These are phyloP conservation scores for Trichogramma dendrolimi DNA, from an alignment of 2,888 invertebrate genomes.

Conservation along the genomic window DNA sequence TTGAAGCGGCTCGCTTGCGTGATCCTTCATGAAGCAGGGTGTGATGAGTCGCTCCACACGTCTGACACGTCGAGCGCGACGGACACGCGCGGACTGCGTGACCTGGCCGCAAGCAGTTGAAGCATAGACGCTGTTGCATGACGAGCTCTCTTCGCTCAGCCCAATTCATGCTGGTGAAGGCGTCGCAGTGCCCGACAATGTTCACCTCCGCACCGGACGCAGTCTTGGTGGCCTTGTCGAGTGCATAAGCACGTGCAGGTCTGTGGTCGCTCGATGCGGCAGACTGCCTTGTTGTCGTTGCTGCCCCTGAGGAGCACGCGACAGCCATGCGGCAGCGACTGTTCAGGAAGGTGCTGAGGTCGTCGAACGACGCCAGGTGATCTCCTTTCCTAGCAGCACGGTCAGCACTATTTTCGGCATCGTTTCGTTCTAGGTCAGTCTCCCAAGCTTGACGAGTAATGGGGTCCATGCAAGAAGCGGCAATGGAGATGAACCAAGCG, in stretches of 20 bases:
- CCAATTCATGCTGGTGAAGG: neutral
- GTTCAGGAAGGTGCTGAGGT: neutral
- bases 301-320: neutral
- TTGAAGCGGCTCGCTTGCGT: neutral
- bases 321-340: neutral
- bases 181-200: neutral
- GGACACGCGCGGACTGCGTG: neutral
- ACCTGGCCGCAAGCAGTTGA: neutral
- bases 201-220: neutral
- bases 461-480: neutral
- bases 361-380: neutral
- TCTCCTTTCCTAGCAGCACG: neutral
- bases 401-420: neutral
- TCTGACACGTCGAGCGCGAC: neutral
- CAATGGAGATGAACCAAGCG: neutral
- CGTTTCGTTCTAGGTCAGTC: neutral
- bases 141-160: neutral
- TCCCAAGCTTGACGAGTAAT: neutral
- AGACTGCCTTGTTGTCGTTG: neutral
- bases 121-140: neutral
- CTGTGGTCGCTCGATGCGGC: neutral
- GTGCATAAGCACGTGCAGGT: neutral
- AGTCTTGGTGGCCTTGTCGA: neutral
- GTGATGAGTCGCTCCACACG: neutral
- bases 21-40: neutral